These are phyloP conservation scores for Melanotaenia nigrans DNA, from an alignment of 2,797 vertebrate species.

Conservation along the genomic window DNA sequence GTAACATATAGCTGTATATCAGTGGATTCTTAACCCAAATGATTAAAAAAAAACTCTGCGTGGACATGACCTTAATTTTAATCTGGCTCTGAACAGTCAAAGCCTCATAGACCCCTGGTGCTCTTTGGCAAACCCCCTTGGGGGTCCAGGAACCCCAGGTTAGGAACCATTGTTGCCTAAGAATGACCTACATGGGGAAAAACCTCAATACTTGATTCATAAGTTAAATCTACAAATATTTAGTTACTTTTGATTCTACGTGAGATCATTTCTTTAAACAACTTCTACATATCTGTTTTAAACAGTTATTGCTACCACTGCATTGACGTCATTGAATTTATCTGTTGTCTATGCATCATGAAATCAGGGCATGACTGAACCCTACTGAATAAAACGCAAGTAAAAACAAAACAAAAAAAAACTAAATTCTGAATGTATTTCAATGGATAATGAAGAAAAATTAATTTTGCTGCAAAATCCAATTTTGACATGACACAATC, in stretches of 20 bases:
- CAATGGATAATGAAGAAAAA: background rate
- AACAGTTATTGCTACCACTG: background rate
- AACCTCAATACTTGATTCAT: background rate
- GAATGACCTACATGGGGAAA: background rate
- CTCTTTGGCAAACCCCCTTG: too few species aligned
- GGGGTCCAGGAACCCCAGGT: too few species aligned
- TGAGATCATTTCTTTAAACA: background rate
- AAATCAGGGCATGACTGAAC: too few species aligned
- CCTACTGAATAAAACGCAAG: background rate
- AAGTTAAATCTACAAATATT: background rate
- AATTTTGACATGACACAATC: slow-evolving; percentile 9
- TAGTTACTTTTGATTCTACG: background rate
- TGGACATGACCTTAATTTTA: too few species aligned
- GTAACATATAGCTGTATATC: too few species aligned
- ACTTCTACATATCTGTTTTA: background rate
- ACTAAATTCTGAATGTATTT: background rate
- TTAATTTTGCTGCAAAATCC: background rate
- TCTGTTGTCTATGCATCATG: too few species aligned
- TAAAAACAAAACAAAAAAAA: slow-evolving; percentile 6
- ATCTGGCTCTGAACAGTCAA: too few species aligned
- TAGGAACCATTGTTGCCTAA: background rate
- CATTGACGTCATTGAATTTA: too few species aligned
- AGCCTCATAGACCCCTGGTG: too few species aligned
- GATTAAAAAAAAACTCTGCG: too few species aligned
- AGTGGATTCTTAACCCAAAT: too few species aligned